Conservation (phyloP, 1,140 invertebrate species). For the Meloidogyne chitwoodi region DNA sequence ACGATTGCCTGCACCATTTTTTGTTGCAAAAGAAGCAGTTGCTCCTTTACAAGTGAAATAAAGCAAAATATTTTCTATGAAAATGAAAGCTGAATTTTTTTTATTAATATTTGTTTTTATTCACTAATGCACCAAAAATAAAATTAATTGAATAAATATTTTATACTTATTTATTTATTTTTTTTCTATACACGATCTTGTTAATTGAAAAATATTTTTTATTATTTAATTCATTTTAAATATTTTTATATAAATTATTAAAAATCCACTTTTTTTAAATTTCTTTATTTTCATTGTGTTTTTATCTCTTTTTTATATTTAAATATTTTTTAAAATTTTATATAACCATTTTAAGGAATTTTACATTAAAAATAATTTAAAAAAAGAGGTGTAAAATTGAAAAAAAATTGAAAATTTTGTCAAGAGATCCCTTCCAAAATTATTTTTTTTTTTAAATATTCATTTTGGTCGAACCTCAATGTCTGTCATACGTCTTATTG, state of each 20-base stretch:
- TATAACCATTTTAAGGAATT: too few relatives aligned
- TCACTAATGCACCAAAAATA: background rate
- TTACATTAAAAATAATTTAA: too few relatives aligned
- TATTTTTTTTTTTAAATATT: slow-evolving; percentile 2
- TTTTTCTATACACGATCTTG: too few relatives aligned
- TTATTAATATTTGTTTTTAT: background rate
- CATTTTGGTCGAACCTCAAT: slow-evolving; percentile 42
- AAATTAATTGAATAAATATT: background rate
- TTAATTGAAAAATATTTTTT: too few relatives aligned
- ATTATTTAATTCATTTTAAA: too few relatives aligned
- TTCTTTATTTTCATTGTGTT: too few relatives aligned
- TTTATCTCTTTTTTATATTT: too few relatives aligned
- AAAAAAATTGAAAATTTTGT: background rate
- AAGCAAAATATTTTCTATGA: background rate
- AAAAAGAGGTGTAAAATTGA: background rate
- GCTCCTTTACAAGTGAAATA: background rate
- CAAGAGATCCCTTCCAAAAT: background rate
- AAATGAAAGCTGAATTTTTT: too few relatives aligned
- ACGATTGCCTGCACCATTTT: background rate
- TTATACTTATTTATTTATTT: too few relatives aligned
- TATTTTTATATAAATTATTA: too few relatives aligned
- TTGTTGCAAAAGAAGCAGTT: background rate
- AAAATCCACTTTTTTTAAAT: too few relatives aligned
- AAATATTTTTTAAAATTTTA: too few relatives aligned
- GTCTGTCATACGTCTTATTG: slow-evolving; percentile 35